These are phyloP conservation scores for Drosophila quadrilineata DNA, from an alignment of 1,140 invertebrate species.

Conservation along the genomic window DNA sequence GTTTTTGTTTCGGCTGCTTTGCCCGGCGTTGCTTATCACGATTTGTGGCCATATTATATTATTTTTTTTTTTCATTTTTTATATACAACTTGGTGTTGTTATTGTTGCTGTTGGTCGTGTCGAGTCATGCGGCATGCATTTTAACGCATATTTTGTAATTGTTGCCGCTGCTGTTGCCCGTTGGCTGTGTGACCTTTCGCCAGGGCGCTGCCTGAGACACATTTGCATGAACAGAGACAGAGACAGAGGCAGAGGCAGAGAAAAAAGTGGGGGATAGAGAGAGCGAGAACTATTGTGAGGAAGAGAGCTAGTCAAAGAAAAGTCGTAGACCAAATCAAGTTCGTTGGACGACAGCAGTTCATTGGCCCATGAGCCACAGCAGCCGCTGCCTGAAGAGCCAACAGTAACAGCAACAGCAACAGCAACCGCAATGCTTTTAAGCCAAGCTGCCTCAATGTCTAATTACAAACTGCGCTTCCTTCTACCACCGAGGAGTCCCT, in stretches of 20 bases:
- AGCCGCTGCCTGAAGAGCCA: conserved; percentile 7
- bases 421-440: too few relatives aligned
- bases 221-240: conserved; percentile 61
- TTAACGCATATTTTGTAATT: conserved; percentile 79
- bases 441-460: conserved; percentile 60
- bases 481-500: background rate
- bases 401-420: conserved; percentile 41
- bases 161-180: conserved; percentile 52
- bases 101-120: conserved; percentile 50
- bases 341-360: conserved; percentile 67
- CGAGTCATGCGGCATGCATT: conserved; percentile 74
- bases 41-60: conserved; percentile 79
- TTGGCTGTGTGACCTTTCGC: conserved; percentile 66
- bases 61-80: conserved; percentile 56
- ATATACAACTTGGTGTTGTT: background rate
- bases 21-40: conserved; percentile 75
- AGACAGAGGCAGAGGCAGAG: background rate
- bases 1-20: conserved; percentile 48
- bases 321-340: conserved; percentile 67
- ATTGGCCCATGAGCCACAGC: conserved; percentile 58
- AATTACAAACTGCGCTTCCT: conserved; percentile 70
- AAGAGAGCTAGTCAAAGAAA: too few relatives aligned
- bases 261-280: conserved; percentile 1
- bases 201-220: conserved; percentile 46
- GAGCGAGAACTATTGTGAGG: too few relatives aligned